Evolutionary conservation across 35 echinoderm and acorn worm genomes (phyloP).

Genomic region (Antedon bifida): DNA sequence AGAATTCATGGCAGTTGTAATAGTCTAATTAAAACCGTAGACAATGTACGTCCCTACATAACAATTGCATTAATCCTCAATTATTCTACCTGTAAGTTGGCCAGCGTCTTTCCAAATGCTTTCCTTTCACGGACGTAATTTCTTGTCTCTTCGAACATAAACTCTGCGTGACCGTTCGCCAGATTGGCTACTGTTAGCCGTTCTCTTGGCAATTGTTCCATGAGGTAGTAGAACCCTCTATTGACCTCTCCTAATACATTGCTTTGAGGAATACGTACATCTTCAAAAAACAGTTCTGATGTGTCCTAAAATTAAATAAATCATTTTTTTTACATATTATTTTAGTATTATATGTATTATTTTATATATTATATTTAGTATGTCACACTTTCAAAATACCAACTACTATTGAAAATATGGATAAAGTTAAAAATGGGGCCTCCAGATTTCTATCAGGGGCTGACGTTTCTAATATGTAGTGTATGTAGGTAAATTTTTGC

Average conservation of each 20-base stretch:
- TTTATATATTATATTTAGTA: no score
- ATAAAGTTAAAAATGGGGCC: no score
- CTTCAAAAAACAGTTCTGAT: slow-evolving; percentile 69
- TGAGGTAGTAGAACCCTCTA: slow-evolving; percentile 59
- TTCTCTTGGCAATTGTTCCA: slow-evolving; percentile 65
- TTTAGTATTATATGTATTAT: no score
- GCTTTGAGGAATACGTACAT: slow-evolving; percentile 50
- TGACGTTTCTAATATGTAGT: no score
- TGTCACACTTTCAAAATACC: no score
- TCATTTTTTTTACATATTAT: not conserved
- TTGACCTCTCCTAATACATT: slow-evolving; percentile 40
- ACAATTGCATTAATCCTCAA: no score
- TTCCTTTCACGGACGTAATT: slow-evolving; percentile 58
- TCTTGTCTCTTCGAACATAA: slow-evolving; percentile 67
- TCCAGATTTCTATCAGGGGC: no score
- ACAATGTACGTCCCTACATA: no score
- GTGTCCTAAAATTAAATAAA: slow-evolving; percentile 27
- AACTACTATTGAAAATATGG: no score
- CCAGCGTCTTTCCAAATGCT: slow-evolving; percentile 62
- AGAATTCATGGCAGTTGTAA: no score
- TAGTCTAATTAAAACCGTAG: no score
- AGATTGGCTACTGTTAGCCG: slow-evolving; percentile 20
- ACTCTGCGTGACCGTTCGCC: slow-evolving; percentile 20
- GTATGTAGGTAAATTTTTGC: no score
- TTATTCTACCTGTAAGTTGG: slow-evolving; percentile 50